These are phyloP conservation scores for Callyntrura guangdongensis DNA, from an alignment of 2,888 invertebrate genomes.

Conservation along the genomic window DNA sequence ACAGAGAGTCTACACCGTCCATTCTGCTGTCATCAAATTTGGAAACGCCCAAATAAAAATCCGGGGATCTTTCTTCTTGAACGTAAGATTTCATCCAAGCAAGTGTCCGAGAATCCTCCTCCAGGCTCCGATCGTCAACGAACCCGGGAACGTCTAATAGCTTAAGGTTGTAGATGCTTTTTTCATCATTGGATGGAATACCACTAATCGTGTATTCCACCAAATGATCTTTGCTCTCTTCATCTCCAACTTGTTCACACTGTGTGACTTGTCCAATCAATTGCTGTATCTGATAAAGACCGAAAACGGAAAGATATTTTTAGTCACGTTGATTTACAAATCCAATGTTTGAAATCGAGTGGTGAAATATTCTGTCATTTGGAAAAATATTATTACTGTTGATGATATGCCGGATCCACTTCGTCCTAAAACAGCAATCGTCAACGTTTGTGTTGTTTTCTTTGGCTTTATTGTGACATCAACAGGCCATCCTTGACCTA, in stretches of 20 bases:
- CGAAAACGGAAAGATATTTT: not conserved
- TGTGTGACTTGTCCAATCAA: constrained; percentile 48
- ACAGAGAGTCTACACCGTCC: constrained; percentile 26
- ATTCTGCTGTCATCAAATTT: constrained; percentile 66
- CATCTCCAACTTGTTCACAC: not conserved
- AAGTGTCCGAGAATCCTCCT: constrained; percentile 49
- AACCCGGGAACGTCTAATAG: constrained; percentile 61
- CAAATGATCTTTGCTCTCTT: constrained; percentile 39
- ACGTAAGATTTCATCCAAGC: constrained; percentile 53
- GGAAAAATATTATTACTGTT: too few species aligned
- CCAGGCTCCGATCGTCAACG: constrained; percentile 46
- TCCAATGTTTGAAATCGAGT: too few species aligned
- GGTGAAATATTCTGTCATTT: constrained; percentile 5
- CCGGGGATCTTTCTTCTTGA: not conserved
- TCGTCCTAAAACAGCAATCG: constrained; percentile 55
- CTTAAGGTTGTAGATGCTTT: constrained; percentile 18
- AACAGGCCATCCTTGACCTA: too few species aligned
- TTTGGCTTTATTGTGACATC: too few species aligned
- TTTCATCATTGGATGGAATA: not conserved
- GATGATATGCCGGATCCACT: constrained; percentile 65
- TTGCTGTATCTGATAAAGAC: constrained; percentile 31
- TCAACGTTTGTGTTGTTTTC: too few species aligned
- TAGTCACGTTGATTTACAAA: too few species aligned
- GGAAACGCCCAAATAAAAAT: constrained; percentile 56
- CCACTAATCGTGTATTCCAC: constrained; percentile 45